Evolutionary conservation across 2,888 invertebrate species (phyloP).

Genomic region (Macrophya annulata): DNA sequence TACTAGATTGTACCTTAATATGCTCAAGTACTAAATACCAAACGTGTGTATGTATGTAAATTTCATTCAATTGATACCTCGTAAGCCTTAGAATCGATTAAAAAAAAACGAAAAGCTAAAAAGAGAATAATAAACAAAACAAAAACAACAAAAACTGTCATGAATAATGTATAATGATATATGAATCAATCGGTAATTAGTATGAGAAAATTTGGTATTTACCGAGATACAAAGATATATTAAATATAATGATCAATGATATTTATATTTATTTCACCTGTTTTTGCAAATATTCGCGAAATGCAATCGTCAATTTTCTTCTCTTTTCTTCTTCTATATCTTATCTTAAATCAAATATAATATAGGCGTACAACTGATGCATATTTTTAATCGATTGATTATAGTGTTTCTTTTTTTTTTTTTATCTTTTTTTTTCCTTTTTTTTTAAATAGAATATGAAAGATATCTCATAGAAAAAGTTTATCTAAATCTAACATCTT

Average conservation of each 20-base stretch:
- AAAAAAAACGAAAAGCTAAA: not conserved
- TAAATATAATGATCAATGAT: constrained; percentile 22
- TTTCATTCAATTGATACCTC: constrained; percentile 22
- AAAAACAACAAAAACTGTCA: not conserved
- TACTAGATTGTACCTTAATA: constrained; percentile 54
- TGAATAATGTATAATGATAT: constrained; percentile 12
- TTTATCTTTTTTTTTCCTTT: not conserved
- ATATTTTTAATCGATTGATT: constrained; percentile 13
- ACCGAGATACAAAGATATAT: constrained; percentile 17
- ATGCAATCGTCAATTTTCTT: not conserved
- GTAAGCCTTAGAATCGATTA: not conserved
- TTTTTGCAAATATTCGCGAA: not conserved
- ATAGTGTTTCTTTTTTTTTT: not conserved
- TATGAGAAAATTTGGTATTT: constrained; percentile 24
- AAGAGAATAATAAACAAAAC: not conserved
- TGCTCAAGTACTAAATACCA: constrained; percentile 48
- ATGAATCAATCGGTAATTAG: not conserved
- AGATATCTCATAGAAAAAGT: constrained; percentile 55
- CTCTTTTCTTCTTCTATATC: not conserved
- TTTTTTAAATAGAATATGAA: constrained; percentile 42
- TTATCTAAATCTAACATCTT: constrained; percentile 64
- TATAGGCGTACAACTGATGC: not conserved
- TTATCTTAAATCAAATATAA: constrained; percentile 18
- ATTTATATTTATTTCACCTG: constrained; percentile 23
- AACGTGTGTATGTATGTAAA: constrained; percentile 23